phyloP scores from a whole-genome alignment of 2,888 invertebrate genomes.

The Lamellibrachia columna region DNA sequence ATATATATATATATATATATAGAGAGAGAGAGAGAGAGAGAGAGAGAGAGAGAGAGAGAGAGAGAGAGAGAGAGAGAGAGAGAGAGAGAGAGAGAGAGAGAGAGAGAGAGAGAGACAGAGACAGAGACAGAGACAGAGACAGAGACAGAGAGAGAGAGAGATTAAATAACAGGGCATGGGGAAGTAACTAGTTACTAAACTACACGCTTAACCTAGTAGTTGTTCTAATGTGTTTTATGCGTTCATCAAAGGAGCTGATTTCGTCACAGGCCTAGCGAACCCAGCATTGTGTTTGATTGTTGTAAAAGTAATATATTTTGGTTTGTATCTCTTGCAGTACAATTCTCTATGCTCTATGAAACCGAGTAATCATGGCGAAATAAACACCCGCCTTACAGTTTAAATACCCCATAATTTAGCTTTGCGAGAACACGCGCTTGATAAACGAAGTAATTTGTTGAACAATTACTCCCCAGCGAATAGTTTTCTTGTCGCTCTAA shows the following conservation, averaged over 20 bases:
- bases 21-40: too few relatives aligned
- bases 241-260: not conserved
- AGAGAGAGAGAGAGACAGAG: too few relatives aligned
- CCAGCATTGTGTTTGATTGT: not conserved
- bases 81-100: too few relatives aligned
- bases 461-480: not conserved
- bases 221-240: not conserved
- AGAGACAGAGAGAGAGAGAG: not conserved
- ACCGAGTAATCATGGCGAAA: not conserved
- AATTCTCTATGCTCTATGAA: not conserved
- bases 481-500: not conserved
- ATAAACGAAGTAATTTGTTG: not conserved
- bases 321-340: not conserved
- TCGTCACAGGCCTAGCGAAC: not conserved
- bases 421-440: not conserved
- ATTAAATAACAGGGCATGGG: not conserved
- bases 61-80: too few relatives aligned
- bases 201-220: not conserved
- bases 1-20: too few relatives aligned
- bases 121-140: too few relatives aligned
- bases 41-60: too few relatives aligned
- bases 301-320: not conserved
- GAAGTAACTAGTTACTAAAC: not conserved
- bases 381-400: not conserved
- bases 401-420: not conserved